Conservation (phyloP, 2,113 vertebrate species). For the Synchiropus splendidus region DNA sequence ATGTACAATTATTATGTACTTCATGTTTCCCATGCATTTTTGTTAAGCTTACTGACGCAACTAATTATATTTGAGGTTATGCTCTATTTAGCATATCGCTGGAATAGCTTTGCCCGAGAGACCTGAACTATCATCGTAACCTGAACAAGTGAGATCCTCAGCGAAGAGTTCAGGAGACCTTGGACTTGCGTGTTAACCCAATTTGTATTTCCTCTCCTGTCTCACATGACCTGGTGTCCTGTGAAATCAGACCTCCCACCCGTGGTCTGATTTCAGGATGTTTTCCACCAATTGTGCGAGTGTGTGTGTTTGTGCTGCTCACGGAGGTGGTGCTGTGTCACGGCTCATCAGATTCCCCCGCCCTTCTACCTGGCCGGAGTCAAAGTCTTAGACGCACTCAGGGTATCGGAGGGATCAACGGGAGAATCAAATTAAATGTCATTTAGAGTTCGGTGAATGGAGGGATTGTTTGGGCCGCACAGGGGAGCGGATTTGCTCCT, state of each 20-base stretch:
- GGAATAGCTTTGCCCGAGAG: too few species aligned
- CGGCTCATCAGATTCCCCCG: constrained; percentile 60
- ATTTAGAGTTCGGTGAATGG: constrained; percentile 71
- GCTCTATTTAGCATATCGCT: too few species aligned
- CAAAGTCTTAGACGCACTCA: constrained; percentile 66
- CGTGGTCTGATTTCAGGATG: constrained; percentile 73
- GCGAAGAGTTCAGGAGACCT: constrained; percentile 7
- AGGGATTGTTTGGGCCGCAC: constrained; percentile 67
- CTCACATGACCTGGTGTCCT: constrained; percentile 62
- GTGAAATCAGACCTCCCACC: constrained; percentile 59
- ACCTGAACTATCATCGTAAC: background rate
- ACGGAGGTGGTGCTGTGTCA: constrained; percentile 45
- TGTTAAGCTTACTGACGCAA: too few species aligned
- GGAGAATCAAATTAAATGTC: constrained; percentile 75
- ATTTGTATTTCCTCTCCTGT: constrained; percentile 54
- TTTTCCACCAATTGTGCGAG: constrained; percentile 50
- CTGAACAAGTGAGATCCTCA: constrained; percentile 14
- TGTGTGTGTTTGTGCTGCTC: constrained; percentile 18
- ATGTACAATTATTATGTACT: too few species aligned
- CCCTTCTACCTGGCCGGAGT: constrained; percentile 55
- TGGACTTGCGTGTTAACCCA: constrained; percentile 40
- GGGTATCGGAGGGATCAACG: constrained; percentile 67
- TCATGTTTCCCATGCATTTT: too few species aligned
- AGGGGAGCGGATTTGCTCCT: constrained; percentile 66
- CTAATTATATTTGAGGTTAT: too few species aligned